Percentiles rank a stretch among this genome's conserved stretches.
Conservation (phyloP, 2,113 vertebrate species). For the Orycteropus afer region DNA sequence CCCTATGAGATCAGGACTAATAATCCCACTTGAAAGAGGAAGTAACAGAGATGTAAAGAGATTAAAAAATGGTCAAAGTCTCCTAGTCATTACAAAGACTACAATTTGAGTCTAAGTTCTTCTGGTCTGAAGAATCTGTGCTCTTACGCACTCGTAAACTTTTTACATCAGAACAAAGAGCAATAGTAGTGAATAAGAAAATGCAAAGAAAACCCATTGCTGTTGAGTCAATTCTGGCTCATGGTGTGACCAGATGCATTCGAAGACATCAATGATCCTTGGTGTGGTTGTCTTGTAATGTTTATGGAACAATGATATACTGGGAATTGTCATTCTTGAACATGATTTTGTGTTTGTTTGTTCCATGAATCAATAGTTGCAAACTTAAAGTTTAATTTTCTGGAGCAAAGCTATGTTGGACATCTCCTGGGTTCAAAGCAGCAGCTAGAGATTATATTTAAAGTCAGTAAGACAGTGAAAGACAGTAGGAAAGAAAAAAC, state of each 20-base stretch:
- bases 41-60: neutral
- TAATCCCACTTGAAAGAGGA: neutral
- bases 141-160: neutral
- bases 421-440: neutral
- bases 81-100: neutral
- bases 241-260: neutral
- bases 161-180: neutral
- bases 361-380: neutral
- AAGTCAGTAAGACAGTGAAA: neutral
- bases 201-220: no score
- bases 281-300: rapidly evolving
- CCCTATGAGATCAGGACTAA: neutral
- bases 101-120: neutral
- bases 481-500: neutral
- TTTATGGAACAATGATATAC: neutral
- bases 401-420: neutral
- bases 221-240: no score
- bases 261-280: neutral
- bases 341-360: no score
- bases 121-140: neutral
- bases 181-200: neutral
- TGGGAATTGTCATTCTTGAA: neutral
- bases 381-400: neutral
- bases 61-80: neutral
- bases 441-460: neutral